Evolutionary conservation across 2,113 vertebrate species (phyloP), one percentile per base, ranked within the genome.

Genomic region (Platycercus adscitus): DNA sequence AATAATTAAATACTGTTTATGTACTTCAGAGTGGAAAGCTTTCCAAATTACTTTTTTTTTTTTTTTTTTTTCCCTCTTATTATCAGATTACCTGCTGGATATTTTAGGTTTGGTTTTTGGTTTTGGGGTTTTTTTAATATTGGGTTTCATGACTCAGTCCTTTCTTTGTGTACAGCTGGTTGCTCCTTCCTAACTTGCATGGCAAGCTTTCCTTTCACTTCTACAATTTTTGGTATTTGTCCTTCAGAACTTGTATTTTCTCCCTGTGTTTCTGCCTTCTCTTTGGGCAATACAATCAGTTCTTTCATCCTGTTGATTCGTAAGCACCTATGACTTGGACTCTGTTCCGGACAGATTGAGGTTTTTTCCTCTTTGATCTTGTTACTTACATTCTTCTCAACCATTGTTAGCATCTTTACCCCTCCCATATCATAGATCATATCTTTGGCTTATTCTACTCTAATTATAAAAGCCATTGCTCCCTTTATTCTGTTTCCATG

Each of bases 1-100:
- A 44, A 46, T 82, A 66, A 93, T 77, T 80, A 88, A 91, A 95
- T 75, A 68, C n/a, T 85, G 53, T 63, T 87, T 79, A 89, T 87
- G 52, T 70, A 77, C 49, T 85, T 79, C 53, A 66, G 49, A 87
- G 29, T 91, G 33, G 81, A 93, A 94, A 55, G 46, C 9, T 76
- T 87, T 87, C 37, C 39, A 84, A 71, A 37, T 41, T 3, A 11
- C 39, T 37, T 37, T 37, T 37, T 37, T 43, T 78, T 91, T 43
- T 78, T 91, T 91, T 91, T 50, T 39, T 77, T 93, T 92, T 88
- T 52, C 23, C 23, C 39, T 76, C 49, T 73, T 41, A 43, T 80
- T 88, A 50, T 64, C 39, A 91, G 12, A 82, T 41, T 81, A 49
- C n/a, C 23, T 69, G 15, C 13, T 64, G n/a, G 26, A 68, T 35